Evolutionary conservation across 2,797 vertebrate species (phyloP).

Genomic region (Pygocentrus nattereri): DNA sequence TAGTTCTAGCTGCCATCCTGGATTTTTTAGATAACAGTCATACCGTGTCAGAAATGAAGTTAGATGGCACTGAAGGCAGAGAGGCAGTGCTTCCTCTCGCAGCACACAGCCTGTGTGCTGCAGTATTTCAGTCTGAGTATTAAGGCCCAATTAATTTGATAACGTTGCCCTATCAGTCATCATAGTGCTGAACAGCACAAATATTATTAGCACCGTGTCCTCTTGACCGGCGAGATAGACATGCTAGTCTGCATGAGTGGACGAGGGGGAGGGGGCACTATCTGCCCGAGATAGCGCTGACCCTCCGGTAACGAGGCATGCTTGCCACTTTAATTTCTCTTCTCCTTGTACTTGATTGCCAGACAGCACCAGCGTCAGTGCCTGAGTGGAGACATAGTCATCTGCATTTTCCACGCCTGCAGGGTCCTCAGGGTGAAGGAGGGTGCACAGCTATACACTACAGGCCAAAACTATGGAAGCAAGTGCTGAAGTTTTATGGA

Average conservation of each 20-base stretch:
- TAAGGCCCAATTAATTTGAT: neutral
- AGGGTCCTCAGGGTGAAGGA: neutral
- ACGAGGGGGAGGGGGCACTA: neutral
- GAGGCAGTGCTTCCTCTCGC: neutral
- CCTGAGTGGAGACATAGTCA: neutral
- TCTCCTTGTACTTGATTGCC: neutral
- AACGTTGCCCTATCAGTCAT: slow-evolving; percentile 5
- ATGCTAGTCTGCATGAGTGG: neutral
- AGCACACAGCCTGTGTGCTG: neutral
- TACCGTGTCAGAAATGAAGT: neutral
- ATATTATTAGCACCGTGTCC: slow-evolving; percentile 8
- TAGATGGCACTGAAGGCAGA: neutral
- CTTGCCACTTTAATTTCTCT: neutral
- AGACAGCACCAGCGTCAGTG: slow-evolving; percentile 9
- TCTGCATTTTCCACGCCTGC: neutral
- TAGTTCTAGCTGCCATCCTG: no score
- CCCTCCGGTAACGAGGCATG: slow-evolving; percentile 17
- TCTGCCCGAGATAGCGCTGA: neutral
- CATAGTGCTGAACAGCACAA: neutral
- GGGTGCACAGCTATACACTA: neutral
- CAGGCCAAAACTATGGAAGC: no score
- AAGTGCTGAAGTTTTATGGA: no score
- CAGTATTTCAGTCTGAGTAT: neutral
- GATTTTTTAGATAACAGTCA: no score
- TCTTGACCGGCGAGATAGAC: slow-evolving; percentile 5